A percentile compares a stretch with the other conserved stretches of the same genome.
phyloP scores from a whole-genome alignment of 2,797 vertebrate genomes.

The Eulemur rubriventer region DNA sequence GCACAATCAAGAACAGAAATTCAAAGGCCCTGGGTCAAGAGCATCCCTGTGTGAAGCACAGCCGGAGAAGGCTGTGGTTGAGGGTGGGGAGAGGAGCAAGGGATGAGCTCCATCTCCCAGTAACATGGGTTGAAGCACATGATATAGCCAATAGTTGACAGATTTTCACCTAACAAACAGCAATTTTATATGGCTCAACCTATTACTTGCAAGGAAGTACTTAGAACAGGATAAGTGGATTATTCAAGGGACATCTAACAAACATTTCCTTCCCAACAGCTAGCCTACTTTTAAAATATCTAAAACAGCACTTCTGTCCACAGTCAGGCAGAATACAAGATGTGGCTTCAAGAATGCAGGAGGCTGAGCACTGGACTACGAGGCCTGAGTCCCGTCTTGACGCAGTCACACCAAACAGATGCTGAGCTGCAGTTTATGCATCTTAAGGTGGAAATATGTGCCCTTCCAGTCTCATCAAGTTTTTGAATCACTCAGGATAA shows the following conservation, averaged over 20 bases:
- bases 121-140: background rate
- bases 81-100: background rate
- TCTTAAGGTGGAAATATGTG: background rate
- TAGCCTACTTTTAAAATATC: background rate
- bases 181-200: background rate
- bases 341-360: background rate
- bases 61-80: fast-evolving
- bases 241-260: background rate
- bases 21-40: background rate
- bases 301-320: background rate
- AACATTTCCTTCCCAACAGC: background rate
- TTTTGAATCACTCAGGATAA: background rate
- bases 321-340: background rate
- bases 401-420: background rate
- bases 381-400: background rate
- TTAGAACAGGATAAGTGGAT: background rate
- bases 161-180: background rate
- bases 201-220: background rate
- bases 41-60: background rate
- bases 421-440: background rate
- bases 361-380: background rate
- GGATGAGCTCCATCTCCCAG: background rate
- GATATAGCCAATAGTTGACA: background rate
- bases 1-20: background rate
- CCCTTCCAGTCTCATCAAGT: background rate